These are phyloP conservation scores for Paradisaea rubra DNA, from an alignment of 2,113 vertebrate species.

Conservation along the genomic window DNA sequence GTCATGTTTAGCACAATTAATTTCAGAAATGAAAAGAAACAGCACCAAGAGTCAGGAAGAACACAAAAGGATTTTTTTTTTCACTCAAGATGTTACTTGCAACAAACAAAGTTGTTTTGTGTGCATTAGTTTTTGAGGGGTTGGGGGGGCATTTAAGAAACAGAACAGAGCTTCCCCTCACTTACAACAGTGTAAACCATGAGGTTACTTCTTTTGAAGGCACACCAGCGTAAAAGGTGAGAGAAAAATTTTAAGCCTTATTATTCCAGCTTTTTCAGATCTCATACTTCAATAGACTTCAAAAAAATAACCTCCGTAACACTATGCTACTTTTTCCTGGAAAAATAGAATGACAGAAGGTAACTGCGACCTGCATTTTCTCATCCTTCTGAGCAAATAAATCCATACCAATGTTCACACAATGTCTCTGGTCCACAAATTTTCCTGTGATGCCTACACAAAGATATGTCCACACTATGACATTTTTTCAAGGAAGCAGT, in stretches of 20 bases:
- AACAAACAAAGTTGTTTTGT: neutral
- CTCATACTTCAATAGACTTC: neutral
- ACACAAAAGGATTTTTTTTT: neutral
- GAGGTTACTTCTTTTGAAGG: neutral
- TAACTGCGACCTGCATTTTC: neutral
- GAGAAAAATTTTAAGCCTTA: neutral
- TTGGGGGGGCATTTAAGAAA: neutral
- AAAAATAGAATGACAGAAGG: neutral
- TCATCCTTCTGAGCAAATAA: neutral
- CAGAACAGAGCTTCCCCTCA: neutral
- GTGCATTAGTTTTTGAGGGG: neutral
- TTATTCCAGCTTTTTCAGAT: neutral
- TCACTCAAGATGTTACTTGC: neutral
- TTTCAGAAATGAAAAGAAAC: neutral
- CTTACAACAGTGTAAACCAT: neutral
- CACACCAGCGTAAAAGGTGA: neutral
- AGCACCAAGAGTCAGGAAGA: neutral
- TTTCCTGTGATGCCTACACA: neutral
- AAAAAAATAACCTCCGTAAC: neutral
- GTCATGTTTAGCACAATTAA: neutral
- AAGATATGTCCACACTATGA: neutral
- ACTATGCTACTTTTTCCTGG: neutral
- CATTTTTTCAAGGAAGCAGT: neutral
- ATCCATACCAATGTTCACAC: accelerated
- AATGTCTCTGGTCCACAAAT: neutral